phyloP scores from a whole-genome alignment of 2,113 vertebrate species.

The Spea bombifrons region DNA sequence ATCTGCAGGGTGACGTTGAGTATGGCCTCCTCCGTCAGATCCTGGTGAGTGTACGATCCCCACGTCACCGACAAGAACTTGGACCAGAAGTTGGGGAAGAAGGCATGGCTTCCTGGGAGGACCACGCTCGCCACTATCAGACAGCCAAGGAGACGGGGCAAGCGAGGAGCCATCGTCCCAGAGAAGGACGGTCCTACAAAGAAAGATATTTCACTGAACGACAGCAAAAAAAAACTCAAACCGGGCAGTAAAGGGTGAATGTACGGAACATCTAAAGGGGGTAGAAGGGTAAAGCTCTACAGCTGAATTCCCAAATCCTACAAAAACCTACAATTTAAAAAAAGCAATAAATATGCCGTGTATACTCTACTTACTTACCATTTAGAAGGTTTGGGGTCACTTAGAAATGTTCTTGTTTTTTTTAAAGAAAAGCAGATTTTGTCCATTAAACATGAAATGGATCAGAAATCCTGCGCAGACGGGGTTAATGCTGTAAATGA shows the following conservation, averaged over 20 bases:
- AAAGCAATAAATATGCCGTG: no score
- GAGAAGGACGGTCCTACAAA: not conserved
- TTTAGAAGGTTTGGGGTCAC: no score
- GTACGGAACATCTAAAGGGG: not conserved
- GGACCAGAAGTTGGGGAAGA: slow-evolving; percentile 84
- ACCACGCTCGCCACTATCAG: slow-evolving; percentile 24
- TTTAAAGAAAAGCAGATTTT: no score
- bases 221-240: no score
- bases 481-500: no score
- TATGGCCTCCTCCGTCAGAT: slow-evolving; percentile 74
- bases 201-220: not conserved
- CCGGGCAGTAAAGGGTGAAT: not conserved
- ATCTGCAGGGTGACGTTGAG: slow-evolving; percentile 69
- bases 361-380: no score
- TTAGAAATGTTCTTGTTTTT: no score
- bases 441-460: no score
- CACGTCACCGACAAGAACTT: slow-evolving; percentile 70
- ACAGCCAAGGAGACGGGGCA: slow-evolving; percentile 41
- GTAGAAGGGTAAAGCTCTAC: not conserved
- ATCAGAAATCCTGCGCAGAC: no score
- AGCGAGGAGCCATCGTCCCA: slow-evolving; percentile 1
- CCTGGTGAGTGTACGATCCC: slow-evolving; percentile 76
- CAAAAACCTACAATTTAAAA: no score
- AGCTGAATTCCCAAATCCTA: not conserved
- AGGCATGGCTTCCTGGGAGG: slow-evolving; percentile 53